Base-by-base conservation (phyloP, 1,140 invertebrate genomes). In the Drosophila teissieri region DNA sequence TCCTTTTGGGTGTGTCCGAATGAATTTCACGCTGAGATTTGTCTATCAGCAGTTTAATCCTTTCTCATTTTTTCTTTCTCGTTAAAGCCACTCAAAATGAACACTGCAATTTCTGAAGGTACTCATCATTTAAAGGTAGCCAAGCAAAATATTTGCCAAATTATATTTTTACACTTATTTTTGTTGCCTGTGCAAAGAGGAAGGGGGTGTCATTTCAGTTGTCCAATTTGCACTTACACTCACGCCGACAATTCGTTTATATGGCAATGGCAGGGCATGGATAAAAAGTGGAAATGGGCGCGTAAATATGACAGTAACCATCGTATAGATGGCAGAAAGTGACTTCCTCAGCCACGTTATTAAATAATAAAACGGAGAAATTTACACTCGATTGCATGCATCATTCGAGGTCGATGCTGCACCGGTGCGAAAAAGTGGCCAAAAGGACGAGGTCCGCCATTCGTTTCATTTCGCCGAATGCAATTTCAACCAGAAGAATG, bases 1-100 rank as follows among this genome's bases (percentile, higher is more conserved):
- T 88, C 83, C 83, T 63, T 7, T 6, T 67, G 51, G 72, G 72
- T 88, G 82, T 73, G 82, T 80, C 73, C 49, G 73, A 88, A 77
- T 77, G 83, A 88, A 80, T 88, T 83, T 80, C 76, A 88, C 67
- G 83, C 83, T 82, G 83, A 65, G 83, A 81, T 74, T 86, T 78
- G 51, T 78, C 64, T 55, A 45, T 37, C 36, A 44, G 8, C 11
- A 42, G 39, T 15, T 19, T 45, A 45, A 19, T 2, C 8, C 12
- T 42, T 55, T 14, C 27, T 46, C 15, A 34, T 14, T 22, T 24
- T 34, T n/a, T n/a, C n/a, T n/a, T n/a, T n/a, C n/a, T n/a, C n/a
- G n/a, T n/a, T 34, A 24, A 14, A 1, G 31, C 15, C 15, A 17
- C 36, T 36, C 11, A 36, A 49, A 49, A 17, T 51, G 2, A 19